Conservation (phyloP, 1,140 invertebrate genomes). For the Drosophila watanabei region DNA sequence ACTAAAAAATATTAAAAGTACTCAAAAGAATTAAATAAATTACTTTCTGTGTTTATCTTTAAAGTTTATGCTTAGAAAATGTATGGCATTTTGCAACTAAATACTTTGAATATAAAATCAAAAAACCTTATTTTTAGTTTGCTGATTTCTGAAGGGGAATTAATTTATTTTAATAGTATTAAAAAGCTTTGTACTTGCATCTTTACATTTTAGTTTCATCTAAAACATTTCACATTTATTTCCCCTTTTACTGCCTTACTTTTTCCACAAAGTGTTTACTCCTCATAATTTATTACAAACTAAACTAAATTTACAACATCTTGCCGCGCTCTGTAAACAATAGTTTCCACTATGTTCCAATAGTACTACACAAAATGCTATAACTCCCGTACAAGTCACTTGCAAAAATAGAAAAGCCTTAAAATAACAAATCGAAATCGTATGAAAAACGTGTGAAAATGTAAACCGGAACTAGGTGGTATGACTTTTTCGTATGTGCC, state of each 20-base stretch:
- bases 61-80: too few species aligned
- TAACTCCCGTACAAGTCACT: too few species aligned
- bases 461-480: slow-evolving; percentile 1
- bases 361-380: not conserved
- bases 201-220: not conserved
- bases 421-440: not conserved
- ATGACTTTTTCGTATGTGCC: slow-evolving; percentile 6
- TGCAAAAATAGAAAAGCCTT: not conserved
- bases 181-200: not conserved
- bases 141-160: too few species aligned
- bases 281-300: slow-evolving; percentile 1
- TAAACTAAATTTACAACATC: slow-evolving; percentile 13
- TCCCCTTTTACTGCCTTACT: not conserved
- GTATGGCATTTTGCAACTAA: not conserved
- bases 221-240: not conserved
- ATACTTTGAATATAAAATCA: not conserved
- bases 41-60: not conserved
- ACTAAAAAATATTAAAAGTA: too few species aligned
- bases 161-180: not conserved
- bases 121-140: too few species aligned
- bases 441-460: not conserved
- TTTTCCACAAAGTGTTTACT: not conserved
- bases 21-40: rapidly evolving
- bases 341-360: not conserved
- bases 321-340: slow-evolving; percentile 3